Evolutionary conservation across 1,140 invertebrate genomes (phyloP).

Genomic region (Odontomachus brunneus): DNA sequence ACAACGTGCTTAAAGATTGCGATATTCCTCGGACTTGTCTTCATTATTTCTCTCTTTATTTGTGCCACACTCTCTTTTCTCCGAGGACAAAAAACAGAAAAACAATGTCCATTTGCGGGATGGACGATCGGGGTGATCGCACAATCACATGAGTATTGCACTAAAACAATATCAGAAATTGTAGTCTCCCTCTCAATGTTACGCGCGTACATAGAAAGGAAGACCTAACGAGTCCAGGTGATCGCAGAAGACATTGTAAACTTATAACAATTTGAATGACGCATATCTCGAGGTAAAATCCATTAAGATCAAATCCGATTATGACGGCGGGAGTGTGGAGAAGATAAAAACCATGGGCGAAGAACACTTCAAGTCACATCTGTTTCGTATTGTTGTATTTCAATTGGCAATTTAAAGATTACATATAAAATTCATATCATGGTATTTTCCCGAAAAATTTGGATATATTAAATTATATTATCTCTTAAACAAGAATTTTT

Average conservation of each 20-base stretch:
- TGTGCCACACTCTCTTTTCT: constrained; percentile 12
- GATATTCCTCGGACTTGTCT: background rate
- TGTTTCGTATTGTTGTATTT: constrained; percentile 1
- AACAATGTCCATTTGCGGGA: background rate
- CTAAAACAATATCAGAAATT: constrained; percentile 13
- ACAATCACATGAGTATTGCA: constrained; percentile 31
- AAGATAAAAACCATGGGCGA: background rate
- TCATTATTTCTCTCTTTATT: background rate
- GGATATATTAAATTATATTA: no score
- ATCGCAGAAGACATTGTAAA: constrained; percentile 39
- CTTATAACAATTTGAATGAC: constrained; percentile 22
- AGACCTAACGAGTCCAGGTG: constrained; percentile 9
- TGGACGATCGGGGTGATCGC: constrained; percentile 6
- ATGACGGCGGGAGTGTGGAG: background rate
- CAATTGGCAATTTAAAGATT: background rate
- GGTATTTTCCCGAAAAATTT: background rate
- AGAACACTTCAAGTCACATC: background rate
- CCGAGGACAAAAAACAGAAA: constrained; percentile 5
- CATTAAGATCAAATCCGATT: constrained; percentile 17
- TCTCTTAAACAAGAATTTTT: no score
- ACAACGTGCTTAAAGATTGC: constrained; percentile 36
- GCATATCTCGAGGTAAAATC: constrained; percentile 9
- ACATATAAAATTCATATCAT: background rate
- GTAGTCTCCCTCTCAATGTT: background rate
- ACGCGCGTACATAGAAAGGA: constrained; percentile 22